phyloP scores from a whole-genome alignment of 2,797 vertebrate genomes.

The Sarcoramphus papa region DNA sequence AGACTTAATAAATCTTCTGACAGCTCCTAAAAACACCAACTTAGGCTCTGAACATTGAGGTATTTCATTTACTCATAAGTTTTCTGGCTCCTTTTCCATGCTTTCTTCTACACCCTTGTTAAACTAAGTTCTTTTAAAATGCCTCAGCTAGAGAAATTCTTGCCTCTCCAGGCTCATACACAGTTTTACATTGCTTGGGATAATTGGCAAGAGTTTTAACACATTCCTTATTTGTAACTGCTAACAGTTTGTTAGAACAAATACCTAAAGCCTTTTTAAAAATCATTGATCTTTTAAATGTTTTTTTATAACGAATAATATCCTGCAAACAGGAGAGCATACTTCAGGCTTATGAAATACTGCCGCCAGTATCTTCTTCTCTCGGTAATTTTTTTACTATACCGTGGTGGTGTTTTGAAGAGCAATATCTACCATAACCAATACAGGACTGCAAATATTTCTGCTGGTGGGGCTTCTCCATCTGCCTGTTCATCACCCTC shows the following conservation, averaged over 20 bases:
- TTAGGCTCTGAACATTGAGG: conserved; percentile 43
- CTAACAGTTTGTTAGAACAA: conserved; percentile 63
- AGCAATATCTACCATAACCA: not conserved
- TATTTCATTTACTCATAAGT: conserved; percentile 58
- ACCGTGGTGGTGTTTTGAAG: not conserved
- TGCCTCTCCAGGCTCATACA: conserved; percentile 22
- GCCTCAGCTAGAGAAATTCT: conserved; percentile 24
- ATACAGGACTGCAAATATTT: not conserved
- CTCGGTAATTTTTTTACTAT: not conserved
- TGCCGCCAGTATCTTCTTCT: not conserved
- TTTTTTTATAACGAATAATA: not conserved
- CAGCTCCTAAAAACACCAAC: conserved; percentile 59
- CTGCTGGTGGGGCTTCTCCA: not conserved
- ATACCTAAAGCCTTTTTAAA: conserved; percentile 57
- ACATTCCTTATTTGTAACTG: conserved; percentile 61
- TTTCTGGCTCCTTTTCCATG: conserved; percentile 53
- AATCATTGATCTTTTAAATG: conserved; percentile 27
- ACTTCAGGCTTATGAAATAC: not conserved
- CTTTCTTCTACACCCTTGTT: conserved; percentile 54
- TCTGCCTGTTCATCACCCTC: not conserved
- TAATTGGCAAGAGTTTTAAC: conserved; percentile 57
- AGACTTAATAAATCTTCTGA: conserved; percentile 65
- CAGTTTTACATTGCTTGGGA: not conserved
- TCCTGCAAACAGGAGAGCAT: not conserved
- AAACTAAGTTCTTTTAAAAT: conserved; percentile 53